Evolutionary conservation across 1,140 invertebrate genomes (phyloP).

Genomic region (Trissolcus basalis): DNA sequence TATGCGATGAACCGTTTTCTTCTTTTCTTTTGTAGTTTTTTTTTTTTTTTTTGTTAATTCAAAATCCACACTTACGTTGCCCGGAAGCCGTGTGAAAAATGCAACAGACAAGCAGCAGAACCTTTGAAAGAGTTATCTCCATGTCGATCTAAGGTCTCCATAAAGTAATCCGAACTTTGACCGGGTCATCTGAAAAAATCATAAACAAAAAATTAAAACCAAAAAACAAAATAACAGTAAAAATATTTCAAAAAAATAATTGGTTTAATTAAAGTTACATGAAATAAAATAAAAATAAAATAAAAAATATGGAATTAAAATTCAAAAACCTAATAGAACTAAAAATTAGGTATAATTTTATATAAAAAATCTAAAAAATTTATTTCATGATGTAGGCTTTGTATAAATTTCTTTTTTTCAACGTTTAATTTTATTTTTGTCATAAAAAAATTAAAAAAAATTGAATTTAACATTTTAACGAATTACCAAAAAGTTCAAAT

Average conservation of each 20-base stretch:
- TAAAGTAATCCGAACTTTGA: conserved; percentile 60
- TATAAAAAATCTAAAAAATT: too few species aligned
- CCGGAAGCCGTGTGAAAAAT: conserved; percentile 59
- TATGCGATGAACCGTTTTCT: not conserved
- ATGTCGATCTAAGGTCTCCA: conserved; percentile 71
- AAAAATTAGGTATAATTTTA: too few species aligned
- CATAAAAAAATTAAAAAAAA: too few species aligned
- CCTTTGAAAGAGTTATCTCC: conserved; percentile 66
- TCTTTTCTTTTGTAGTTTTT: too few species aligned
- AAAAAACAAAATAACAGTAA: conserved; percentile 2
- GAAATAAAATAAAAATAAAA: too few species aligned
- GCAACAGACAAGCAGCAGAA: conserved; percentile 65
- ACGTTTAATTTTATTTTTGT: too few species aligned
- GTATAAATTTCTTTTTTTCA: too few species aligned
- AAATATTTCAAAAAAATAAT: too few species aligned
- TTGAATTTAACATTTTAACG: too few species aligned
- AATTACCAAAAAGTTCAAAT: too few species aligned
- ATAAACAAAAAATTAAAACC: not conserved
- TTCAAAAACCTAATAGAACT: not conserved
- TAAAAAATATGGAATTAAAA: conserved; percentile 10
- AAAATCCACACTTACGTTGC: conserved; percentile 65
- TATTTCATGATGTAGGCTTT: too few species aligned
- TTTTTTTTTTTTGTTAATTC: not conserved
- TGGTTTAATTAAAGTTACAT: too few species aligned
- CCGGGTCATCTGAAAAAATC: conserved; percentile 66